These are phyloP conservation scores for Henricia sp. DNA, from an alignment of 53 echinoderm and acorn worm genomes.

Conservation along the genomic window DNA sequence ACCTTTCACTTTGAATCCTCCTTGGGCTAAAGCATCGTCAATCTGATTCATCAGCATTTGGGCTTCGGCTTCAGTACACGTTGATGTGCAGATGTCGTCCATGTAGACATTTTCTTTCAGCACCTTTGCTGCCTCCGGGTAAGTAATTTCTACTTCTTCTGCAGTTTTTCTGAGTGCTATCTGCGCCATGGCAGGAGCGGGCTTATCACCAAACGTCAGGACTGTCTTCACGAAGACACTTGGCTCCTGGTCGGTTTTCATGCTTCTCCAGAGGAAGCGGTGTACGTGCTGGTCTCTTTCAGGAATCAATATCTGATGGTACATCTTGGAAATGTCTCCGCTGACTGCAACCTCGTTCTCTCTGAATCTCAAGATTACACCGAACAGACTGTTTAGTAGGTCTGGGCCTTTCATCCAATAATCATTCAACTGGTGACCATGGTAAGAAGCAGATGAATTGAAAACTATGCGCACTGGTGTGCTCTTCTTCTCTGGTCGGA, in stretches of 20 bases:
- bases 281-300: conserved; percentile 71
- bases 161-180: conserved; percentile 46
- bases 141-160: background rate
- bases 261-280: conserved; percentile 65
- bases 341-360: conserved; percentile 43
- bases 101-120: conserved; percentile 44
- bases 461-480: conserved; percentile 73
- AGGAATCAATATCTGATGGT: conserved; percentile 66
- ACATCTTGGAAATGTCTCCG: conserved; percentile 79
- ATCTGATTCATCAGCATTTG: background rate
- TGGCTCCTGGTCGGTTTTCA: conserved; percentile 52
- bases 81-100: conserved; percentile 63
- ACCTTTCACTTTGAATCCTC: conserved; percentile 68
- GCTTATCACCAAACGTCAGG: conserved; percentile 32
- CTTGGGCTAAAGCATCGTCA: background rate
- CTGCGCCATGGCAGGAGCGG: too few relatives aligned
- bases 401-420: too few relatives aligned
- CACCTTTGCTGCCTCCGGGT: conserved; percentile 34
- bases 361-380: conserved; percentile 28
- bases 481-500: conserved; percentile 12
- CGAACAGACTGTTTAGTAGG: conserved; percentile 46
- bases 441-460: conserved; percentile 66
- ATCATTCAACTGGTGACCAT: conserved; percentile 67
- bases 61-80: background rate
- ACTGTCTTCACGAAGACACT: conserved; percentile 61